Evolutionary conservation across 2,888 invertebrate species (phyloP), one percentile per base, ranked within the genome.

Genomic region (Nomada fabriciana): DNA sequence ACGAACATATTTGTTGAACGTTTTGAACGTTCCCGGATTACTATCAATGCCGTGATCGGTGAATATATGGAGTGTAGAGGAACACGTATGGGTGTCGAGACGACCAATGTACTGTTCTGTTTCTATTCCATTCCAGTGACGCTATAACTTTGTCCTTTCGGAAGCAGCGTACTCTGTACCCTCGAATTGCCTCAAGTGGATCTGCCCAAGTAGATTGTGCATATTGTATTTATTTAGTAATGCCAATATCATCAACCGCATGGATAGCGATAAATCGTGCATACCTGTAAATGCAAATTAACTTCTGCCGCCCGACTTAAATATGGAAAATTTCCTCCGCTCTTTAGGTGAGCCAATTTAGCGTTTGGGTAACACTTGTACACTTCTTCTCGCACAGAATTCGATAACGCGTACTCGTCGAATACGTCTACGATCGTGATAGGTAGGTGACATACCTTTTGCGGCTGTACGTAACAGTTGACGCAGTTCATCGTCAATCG

Each of bases 281-380:
- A 15, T 53, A 98, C 98, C 95, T 97, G 95, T 92, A 98, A 95
- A 95, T 98, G 97, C 86, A 98, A 95, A 94, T 98, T 98, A 70
- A 98, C 98, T 95, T 98, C 98, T 90, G 97, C 97, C 93, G 97
- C 96, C 90, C 98, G 95, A 93, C 98, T 98, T 81, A 98, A 94
- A 92, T 98, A 98, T 0, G 98, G 98, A 94, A 98, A 98, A 94
- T 98, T 98, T 7, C 98, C 98, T 0, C 98, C 98, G 84, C 96
- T 96, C 93, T 98, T 98, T 65, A 98, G 94, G 94, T 98, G 98
- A 1, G 98, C 98, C 83, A 97, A 93, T 94, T 97, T 97, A 0
- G 98, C 98, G 81, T 96, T 95, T 0, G 98, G 98, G 93, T 98
- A 98, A 88, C 97, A 97, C 92, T 97, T 97, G 93, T 97, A 97